These are phyloP conservation scores for Beris chalybata DNA, from an alignment of 2,888 invertebrate species.

Conservation along the genomic window DNA sequence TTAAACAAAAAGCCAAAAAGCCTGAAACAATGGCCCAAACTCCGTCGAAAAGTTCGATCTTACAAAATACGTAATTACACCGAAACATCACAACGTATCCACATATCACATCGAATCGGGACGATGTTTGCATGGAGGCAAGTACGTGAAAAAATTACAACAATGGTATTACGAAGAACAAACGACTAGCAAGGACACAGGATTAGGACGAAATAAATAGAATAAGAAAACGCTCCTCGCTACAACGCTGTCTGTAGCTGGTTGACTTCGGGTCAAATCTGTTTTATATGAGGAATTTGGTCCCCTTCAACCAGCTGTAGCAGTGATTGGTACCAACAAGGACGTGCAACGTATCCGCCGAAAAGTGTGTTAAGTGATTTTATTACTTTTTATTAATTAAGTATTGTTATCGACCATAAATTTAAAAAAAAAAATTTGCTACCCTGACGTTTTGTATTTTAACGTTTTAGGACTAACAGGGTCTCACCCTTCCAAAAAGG, in stretches of 20 bases:
- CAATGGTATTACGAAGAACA: not conserved
- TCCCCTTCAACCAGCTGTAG: slow-evolving; percentile 80
- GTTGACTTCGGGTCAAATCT: slow-evolving; percentile 73
- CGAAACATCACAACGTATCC: not conserved
- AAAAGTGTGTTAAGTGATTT: too few species aligned
- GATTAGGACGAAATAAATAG: not conserved
- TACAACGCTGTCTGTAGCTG: slow-evolving; percentile 64
- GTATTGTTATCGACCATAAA: too few species aligned
- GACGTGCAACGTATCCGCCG: slow-evolving; percentile 1
- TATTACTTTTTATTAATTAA: too few species aligned
- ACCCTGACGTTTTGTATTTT: too few species aligned
- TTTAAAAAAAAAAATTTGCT: too few species aligned
- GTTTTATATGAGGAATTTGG: slow-evolving; percentile 62
- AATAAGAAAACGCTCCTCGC: not conserved
- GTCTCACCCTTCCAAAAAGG: too few species aligned
- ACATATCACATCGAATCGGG: too few species aligned
- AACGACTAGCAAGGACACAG: not conserved
- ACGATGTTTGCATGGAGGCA: not conserved
- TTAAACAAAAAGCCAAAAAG: slow-evolving; percentile 17
- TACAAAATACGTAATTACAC: too few species aligned
- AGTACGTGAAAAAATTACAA: not conserved
- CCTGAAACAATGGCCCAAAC: not conserved
- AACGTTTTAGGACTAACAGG: too few species aligned
- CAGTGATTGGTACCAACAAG: slow-evolving; percentile 54
- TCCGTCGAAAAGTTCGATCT: too few species aligned